Evolutionary conservation across 2,888 invertebrate species (phyloP).

Genomic region (Gnatocerus cornutus): DNA sequence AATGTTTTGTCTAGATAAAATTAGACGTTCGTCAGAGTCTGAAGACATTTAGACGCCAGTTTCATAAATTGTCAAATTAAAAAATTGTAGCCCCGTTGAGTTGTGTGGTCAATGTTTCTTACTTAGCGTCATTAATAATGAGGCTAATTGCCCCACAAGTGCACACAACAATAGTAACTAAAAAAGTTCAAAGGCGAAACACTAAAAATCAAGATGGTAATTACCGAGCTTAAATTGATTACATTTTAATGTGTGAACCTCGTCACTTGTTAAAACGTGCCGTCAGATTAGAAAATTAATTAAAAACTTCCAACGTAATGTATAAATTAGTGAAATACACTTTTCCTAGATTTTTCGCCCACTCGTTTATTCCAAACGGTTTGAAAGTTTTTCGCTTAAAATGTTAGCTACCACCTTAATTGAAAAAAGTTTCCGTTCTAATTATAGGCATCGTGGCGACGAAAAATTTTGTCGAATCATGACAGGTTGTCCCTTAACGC

Average conservation of each 20-base stretch:
- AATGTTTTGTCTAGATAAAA: slow-evolving; percentile 14
- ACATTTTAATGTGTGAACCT: slow-evolving; percentile 42
- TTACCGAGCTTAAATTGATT: slow-evolving; percentile 23
- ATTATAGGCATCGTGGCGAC: slow-evolving; percentile 16
- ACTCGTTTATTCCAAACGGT: slow-evolving; percentile 32
- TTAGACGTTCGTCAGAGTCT: background rate
- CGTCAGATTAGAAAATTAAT: slow-evolving; percentile 47
- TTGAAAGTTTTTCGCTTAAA: slow-evolving; percentile 39
- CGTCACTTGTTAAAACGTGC: slow-evolving; percentile 42
- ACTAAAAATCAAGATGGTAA: slow-evolving; percentile 27
- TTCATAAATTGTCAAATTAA: too few relatives aligned
- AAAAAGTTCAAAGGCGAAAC: background rate
- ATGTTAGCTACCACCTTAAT: slow-evolving; percentile 32
- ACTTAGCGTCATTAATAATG: too few relatives aligned
- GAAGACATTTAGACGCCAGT: background rate
- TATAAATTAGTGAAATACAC: slow-evolving; percentile 44
- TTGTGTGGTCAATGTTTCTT: too few relatives aligned
- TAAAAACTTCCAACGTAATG: slow-evolving; percentile 42
- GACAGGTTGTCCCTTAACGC: slow-evolving; percentile 11
- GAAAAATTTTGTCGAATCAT: slow-evolving; percentile 27
- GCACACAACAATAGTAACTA: background rate
- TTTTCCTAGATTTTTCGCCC: slow-evolving; percentile 17
- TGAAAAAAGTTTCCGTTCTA: slow-evolving; percentile 14
- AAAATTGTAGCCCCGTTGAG: too few relatives aligned
- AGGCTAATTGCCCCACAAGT: too few relatives aligned